Evolutionary conservation across 2,888 invertebrate genomes (phyloP), one percentile per base, ranked within the genome.

Genomic region (Tetrapedia diversipes): DNA sequence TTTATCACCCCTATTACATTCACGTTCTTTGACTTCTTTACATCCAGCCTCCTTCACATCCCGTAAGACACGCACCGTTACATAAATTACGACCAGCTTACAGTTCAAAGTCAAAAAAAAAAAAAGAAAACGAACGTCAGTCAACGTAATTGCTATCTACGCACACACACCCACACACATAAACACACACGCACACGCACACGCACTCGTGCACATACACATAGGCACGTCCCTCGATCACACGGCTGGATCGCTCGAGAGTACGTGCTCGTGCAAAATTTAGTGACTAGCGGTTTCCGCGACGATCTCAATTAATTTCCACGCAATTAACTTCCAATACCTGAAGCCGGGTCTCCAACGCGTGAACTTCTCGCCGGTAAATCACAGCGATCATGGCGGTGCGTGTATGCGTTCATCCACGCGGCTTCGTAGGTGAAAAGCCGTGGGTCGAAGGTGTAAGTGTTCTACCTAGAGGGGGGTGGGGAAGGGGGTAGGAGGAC

Each of bases 241-340:
- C 51, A 64, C 70, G 56, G 63, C 45, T 79, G 59, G 79, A 69
- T 63, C 77, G 69, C 43, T 60, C 63, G 60, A 47, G 41, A 75
- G 71, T 76, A 68, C 61, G 72, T 57, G 54, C 68, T 72, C 47
- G 43, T 72, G 53, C 51, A 77, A 77, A 72, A 79, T 79, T 79
- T 68, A 79, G 72, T 57, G 72, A 77, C 77, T 77, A 56, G 57
- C 77, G 79, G 78, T 72, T 77, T 59, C 71, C 79, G 71, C 77
- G 77, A 71, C 79, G 77, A 73, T 79, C 77, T 79, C 77, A 77
- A 79, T 79, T 79, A 79, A 79, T 79, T 79, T 79, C 77, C 79
- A 54, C 79, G 79, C 78, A 82, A 82, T 82, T 82, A 82, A 82
- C 83, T 77, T 72, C 66, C 77, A 77, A 77, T 77, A 77, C 80